Conservation (phyloP, 2,797 vertebrate genomes). For the Echeneis naucrates region DNA sequence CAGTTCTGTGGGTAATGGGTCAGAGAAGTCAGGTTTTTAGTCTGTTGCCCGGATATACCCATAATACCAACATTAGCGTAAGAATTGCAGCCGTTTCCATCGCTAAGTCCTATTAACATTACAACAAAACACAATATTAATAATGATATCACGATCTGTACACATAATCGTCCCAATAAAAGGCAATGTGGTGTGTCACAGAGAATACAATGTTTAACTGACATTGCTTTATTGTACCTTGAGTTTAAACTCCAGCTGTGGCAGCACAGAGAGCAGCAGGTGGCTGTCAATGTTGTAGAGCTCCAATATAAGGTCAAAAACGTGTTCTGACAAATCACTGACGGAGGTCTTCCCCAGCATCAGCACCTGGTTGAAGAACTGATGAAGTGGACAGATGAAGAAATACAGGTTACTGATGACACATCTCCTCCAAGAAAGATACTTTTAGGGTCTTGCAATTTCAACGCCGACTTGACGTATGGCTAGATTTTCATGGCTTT, state of each 20-base stretch:
- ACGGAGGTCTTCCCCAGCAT: constrained; percentile 99
- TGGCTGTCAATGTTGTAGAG: constrained; percentile 99
- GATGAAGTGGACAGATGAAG: background rate
- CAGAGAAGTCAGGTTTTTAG: constrained; percentile 17
- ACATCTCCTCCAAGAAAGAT: background rate
- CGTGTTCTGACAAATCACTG: constrained; percentile 97
- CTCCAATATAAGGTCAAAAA: constrained; percentile 98
- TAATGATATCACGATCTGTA: background rate
- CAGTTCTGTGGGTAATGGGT: constrained; percentile 43
- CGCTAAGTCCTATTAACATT: background rate
- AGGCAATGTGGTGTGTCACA: background rate
- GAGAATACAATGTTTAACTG: background rate
- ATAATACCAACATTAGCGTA: background rate
- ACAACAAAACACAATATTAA: background rate
- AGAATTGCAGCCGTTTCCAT: background rate
- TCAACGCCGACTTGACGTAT: background rate
- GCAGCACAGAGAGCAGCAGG: constrained; percentile 96
- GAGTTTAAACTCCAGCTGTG: constrained; percentile 98
- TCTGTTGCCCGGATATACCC: constrained; percentile 21
- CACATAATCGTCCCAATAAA: constrained; percentile 3
- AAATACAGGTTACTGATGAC: background rate
- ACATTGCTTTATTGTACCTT: constrained; percentile 86
- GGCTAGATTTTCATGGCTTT: background rate
- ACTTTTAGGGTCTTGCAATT: background rate
- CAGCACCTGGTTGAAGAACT: constrained; percentile 99